A percentile compares a stretch with the other conserved stretches of the same genome.
phyloP scores from a whole-genome alignment of 2,113 vertebrate species.

The Phylloscopus whistleri region DNA sequence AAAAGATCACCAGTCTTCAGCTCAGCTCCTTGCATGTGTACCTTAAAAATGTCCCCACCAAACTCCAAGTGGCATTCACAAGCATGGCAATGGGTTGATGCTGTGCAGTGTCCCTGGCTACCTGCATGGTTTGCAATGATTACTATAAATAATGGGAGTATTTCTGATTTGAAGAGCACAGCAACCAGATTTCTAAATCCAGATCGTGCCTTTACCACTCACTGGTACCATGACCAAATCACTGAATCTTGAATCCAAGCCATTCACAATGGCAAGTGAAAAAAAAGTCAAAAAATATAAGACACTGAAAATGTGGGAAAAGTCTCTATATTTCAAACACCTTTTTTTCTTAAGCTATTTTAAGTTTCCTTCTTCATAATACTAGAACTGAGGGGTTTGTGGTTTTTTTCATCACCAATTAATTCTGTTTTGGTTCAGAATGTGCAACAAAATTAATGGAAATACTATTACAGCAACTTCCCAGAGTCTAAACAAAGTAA shows the following conservation, averaged over 20 bases:
- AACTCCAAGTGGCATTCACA: not conserved
- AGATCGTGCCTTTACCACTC: not conserved
- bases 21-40: not conserved
- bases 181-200: not conserved
- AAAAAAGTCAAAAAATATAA: not conserved
- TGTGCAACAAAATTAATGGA: not conserved
- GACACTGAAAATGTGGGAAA: not conserved
- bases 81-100: not conserved
- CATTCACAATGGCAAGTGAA: not conserved
- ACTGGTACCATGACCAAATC: not conserved
- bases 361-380: not conserved
- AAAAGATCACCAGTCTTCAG: not conserved
- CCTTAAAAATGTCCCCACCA: not conserved
- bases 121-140: not conserved
- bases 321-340: not conserved
- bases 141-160: not conserved
- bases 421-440: not conserved
- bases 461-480: not conserved
- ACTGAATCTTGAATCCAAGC: not conserved
- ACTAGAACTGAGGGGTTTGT: not conserved
- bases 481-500: constrained; percentile 11
- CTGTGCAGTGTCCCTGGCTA: not conserved
- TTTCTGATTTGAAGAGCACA: not conserved
- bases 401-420: not conserved
- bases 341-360: not conserved